phyloP scores from a whole-genome alignment of 2,888 invertebrate genomes.

The Prosapia bicincta region DNA sequence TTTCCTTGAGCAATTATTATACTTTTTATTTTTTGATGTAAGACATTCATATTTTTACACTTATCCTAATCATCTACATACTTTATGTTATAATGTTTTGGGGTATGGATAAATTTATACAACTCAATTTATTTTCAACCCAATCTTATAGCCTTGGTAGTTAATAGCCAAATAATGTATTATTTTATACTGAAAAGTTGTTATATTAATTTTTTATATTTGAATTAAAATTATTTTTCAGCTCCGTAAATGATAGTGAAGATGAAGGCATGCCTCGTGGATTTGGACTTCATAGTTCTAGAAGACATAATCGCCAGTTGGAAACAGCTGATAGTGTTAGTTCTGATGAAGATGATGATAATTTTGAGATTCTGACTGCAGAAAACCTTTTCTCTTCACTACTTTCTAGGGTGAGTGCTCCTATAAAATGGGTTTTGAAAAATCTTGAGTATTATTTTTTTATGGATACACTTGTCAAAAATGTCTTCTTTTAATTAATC shows the following conservation, averaged over 20 bases:
- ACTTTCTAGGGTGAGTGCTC: constrained; percentile 63
- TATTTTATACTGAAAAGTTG: too few relatives aligned
- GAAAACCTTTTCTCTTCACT: constrained; percentile 88
- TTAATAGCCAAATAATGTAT: too few relatives aligned
- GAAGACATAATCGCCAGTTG: constrained; percentile 52
- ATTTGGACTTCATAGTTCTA: constrained; percentile 58
- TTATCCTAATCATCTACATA: too few relatives aligned
- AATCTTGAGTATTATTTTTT: not conserved
- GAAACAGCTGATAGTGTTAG: constrained; percentile 82
- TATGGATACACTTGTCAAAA: not conserved
- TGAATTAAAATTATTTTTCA: constrained; percentile 21
- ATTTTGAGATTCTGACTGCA: constrained; percentile 86
- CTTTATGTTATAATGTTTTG: too few relatives aligned
- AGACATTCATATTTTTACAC: too few relatives aligned
- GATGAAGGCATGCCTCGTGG: constrained; percentile 48
- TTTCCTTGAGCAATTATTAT: too few relatives aligned
- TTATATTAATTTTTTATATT: too few relatives aligned
- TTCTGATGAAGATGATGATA: constrained; percentile 85
- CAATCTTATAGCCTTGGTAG: too few relatives aligned
- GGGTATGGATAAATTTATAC: too few relatives aligned
- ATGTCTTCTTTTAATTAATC: not conserved
- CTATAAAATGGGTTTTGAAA: not conserved
- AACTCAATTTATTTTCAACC: too few relatives aligned
- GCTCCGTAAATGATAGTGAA: constrained; percentile 42
- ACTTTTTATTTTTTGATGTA: too few relatives aligned